Evolutionary conservation across 2,797 vertebrate genomes (phyloP).

Genomic region (Malacoraja senta): DNA sequence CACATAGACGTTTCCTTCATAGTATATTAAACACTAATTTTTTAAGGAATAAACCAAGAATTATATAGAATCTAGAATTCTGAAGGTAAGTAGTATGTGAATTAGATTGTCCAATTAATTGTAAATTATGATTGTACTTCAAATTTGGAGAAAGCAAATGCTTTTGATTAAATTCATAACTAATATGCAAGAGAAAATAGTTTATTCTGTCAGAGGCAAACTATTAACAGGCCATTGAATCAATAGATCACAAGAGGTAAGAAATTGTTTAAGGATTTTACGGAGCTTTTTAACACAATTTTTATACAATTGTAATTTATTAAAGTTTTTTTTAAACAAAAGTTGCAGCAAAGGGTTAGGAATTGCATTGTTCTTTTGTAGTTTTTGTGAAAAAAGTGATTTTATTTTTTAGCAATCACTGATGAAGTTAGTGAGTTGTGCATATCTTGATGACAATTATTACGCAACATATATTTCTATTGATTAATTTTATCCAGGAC

Average conservation of each 20-base stretch:
- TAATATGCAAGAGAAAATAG: neutral
- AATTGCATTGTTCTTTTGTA: neutral
- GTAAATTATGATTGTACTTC: conserved; percentile 1
- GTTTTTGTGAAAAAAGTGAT: neutral
- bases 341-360: neutral
- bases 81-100: neutral
- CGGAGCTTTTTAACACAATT: neutral
- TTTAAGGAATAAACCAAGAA: neutral
- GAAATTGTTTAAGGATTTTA: too few relatives aligned
- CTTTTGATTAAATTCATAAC: neutral
- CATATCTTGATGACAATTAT: neutral
- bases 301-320: neutral
- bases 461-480: neutral
- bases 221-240: neutral
- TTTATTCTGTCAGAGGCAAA: neutral
- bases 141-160: neutral
- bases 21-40: neutral
- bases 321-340: neutral
- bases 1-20: too few relatives aligned
- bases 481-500: neutral
- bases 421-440: neutral
- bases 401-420: neutral
- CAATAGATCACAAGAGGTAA: neutral
- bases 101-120: neutral
- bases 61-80: neutral